A percentile compares a stretch with the other conserved stretches of the same genome.
Conservation (phyloP, 2,888 invertebrate species). For the Rhingia rostrata region DNA sequence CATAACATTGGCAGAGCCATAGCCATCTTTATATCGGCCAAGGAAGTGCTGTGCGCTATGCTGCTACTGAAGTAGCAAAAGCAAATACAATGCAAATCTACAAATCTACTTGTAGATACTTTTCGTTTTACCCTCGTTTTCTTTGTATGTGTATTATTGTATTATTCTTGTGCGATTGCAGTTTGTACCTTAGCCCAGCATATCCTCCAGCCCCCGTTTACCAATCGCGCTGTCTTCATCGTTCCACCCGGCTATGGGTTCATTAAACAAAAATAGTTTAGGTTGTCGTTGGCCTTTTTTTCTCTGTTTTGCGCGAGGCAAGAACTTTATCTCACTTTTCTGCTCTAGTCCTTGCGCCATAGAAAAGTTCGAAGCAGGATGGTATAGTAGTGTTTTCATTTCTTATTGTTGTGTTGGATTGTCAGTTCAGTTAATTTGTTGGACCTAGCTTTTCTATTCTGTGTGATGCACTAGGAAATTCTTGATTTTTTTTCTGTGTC, state of each 20-base stretch:
- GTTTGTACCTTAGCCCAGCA: conserved; percentile 67
- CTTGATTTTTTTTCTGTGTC: background rate
- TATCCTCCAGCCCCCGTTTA: too few relatives aligned
- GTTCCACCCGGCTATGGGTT: conserved; percentile 52
- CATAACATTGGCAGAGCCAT: background rate
- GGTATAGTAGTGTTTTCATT: conserved; percentile 40
- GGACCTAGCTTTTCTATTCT: conserved; percentile 61
- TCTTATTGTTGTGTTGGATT: conserved; percentile 69
- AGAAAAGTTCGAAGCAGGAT: conserved; percentile 1
- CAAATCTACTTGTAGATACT: conserved; percentile 71
- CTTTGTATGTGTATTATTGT: conserved; percentile 63
- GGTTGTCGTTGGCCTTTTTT: conserved; percentile 71
- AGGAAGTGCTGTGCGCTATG: conserved; percentile 19
- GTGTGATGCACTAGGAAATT: conserved; percentile 57
- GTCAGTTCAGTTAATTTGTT: conserved; percentile 72
- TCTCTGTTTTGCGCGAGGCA: conserved; percentile 32
- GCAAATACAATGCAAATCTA: conserved; percentile 73
- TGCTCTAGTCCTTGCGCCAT: conserved; percentile 11
- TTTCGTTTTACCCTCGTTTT: conserved; percentile 40
- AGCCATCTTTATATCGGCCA: conserved; percentile 6
- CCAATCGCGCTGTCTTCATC: conserved; percentile 7
- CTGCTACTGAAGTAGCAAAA: conserved; percentile 31
- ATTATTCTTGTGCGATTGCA: conserved; percentile 73
- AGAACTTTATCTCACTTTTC: conserved; percentile 61
- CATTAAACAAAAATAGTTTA: conserved; percentile 74